Evolutionary conservation across 1,140 invertebrate genomes (phyloP), one percentile per base, ranked within the genome.

Genomic region (Lepidurus apus): DNA sequence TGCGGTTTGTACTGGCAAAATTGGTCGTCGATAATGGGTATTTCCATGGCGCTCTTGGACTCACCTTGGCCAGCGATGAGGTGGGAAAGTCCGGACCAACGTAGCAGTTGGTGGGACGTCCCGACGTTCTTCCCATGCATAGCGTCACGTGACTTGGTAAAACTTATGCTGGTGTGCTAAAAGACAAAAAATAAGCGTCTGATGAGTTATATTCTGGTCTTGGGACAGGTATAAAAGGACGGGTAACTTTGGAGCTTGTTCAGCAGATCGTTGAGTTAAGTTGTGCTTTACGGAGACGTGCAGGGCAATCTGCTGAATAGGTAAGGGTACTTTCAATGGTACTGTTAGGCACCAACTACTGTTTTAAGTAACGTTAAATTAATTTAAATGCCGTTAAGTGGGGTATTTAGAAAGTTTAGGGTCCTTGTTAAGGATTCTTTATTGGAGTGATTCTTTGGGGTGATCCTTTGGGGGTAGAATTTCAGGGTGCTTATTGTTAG

Each of bases 231-330:
- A 65, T 65, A 65, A 65, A 65, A 65, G 53, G 53, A n/a, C 8
- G 53, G 21, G 53, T 13, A 17, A 65, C 53, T 65, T 65, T 21
- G 53, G 53, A 13, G 53, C 53, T 65, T 65, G 13, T 65, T 65
- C 53, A 65, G 53, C 53, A 65, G 53, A 65, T 65, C 53, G 53
- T 65, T n/a, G 9, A 9, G 53, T 65, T 13, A 65, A 65, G 53
- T 65, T 21, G 21, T 65, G 17, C 21, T 21, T 13, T 65, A 65
- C 53, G 53, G 7, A 65, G 53, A n/a, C 0, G 21, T 7, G 21
- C 17, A 17, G 13, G 53, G 21, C 17, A 13, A 65, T 65, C 53
- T n/a, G n/a, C 53, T 21, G 53, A 65, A 65, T 13, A 65, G 53
- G 53, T 65, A 65, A 65, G 53, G 10, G n/a, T 11, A 65, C 34